A percentile compares a stretch with the other conserved stretches of the same genome.
Evolutionary conservation across 2,888 invertebrate genomes (phyloP).

Genomic region (Leucozona laternaria): DNA sequence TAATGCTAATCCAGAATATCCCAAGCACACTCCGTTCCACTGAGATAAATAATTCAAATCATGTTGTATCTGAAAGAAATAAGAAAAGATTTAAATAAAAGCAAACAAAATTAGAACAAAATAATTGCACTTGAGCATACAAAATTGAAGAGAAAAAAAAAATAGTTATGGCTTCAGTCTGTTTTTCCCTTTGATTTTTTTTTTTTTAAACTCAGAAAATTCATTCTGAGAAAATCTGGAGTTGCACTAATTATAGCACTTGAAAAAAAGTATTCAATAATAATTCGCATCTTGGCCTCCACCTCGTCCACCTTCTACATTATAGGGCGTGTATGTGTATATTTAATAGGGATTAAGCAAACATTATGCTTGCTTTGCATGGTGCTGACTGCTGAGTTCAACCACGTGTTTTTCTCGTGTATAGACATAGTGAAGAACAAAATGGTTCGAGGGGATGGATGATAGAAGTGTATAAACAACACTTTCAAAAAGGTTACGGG

Average conservation of each 20-base stretch:
- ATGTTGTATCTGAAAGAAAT: constrained; percentile 63
- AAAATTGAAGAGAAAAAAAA: constrained; percentile 26
- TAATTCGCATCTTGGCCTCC: constrained; percentile 56
- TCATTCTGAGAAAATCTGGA: constrained; percentile 3
- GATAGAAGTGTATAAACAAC: constrained; percentile 58
- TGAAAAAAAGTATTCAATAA: constrained; percentile 62
- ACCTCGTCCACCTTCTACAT: constrained; percentile 17
- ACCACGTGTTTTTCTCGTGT: constrained; percentile 44
- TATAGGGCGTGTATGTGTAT: constrained; percentile 8
- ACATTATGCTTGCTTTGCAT: no score
- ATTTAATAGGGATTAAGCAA: constrained; percentile 16
- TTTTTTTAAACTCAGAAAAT: constrained; percentile 22
- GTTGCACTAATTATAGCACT: constrained; percentile 62
- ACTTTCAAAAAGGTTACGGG: constrained; percentile 68
- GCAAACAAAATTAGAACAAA: constrained; percentile 30
- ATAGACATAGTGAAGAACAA: constrained; percentile 54
- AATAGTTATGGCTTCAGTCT: background rate
- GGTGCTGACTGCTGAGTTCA: constrained; percentile 29
- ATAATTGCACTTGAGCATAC: constrained; percentile 23
- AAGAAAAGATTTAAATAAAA: constrained; percentile 38
- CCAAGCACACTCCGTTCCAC: constrained; percentile 43
- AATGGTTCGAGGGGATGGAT: constrained; percentile 66
- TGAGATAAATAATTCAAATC: constrained; percentile 64
- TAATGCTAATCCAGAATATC: constrained; percentile 36
- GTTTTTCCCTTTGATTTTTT: background rate